A percentile compares a stretch with the other conserved stretches of the same genome.
Conservation (phyloP, 2,113 vertebrate genomes). For the Elephantulus edwardii region DNA sequence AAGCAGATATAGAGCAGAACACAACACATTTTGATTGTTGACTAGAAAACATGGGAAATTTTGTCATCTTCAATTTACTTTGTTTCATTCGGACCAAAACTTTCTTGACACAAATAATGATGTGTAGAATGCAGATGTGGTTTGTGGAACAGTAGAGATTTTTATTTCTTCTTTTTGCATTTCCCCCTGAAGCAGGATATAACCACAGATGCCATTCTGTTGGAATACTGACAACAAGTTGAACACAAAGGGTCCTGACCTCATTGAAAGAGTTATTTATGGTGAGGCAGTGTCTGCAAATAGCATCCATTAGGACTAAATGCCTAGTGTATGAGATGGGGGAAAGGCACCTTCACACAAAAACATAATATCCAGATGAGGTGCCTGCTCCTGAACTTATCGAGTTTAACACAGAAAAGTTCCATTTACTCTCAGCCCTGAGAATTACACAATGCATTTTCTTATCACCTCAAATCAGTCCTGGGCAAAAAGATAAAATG, state of each 20-base stretch:
- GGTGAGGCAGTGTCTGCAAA: conserved; percentile 70
- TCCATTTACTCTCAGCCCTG: conserved; percentile 38
- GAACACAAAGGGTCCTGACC: conserved; percentile 68
- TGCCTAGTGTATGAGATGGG: conserved; percentile 36
- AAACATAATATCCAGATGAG: conserved; percentile 65
- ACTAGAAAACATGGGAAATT: conserved; percentile 65
- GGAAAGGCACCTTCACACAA: conserved; percentile 60
- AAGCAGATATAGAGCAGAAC: conserved; percentile 2
- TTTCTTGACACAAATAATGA: conserved; percentile 82
- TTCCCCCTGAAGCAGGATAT: conserved; percentile 78
- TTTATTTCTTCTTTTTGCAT: conserved; percentile 47
- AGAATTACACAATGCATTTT: conserved; percentile 7
- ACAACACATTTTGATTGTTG: conserved; percentile 56
- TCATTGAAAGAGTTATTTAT: conserved; percentile 77
- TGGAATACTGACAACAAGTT: conserved; percentile 73
- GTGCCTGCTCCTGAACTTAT: conserved; percentile 47
- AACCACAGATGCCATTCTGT: conserved; percentile 77
- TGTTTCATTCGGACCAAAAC: conserved; percentile 78
- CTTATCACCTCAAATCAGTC: conserved; percentile 5
- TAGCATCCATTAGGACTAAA: conserved; percentile 69
- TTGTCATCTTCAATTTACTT: conserved; percentile 78
- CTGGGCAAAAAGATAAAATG: not conserved
- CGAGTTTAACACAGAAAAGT: conserved; percentile 23
- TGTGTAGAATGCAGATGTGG: conserved; percentile 66
- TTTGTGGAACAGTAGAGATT: conserved; percentile 74